These are phyloP conservation scores for Bradypus variegatus DNA, from an alignment of 2,797 vertebrate species.

Conservation along the genomic window DNA sequence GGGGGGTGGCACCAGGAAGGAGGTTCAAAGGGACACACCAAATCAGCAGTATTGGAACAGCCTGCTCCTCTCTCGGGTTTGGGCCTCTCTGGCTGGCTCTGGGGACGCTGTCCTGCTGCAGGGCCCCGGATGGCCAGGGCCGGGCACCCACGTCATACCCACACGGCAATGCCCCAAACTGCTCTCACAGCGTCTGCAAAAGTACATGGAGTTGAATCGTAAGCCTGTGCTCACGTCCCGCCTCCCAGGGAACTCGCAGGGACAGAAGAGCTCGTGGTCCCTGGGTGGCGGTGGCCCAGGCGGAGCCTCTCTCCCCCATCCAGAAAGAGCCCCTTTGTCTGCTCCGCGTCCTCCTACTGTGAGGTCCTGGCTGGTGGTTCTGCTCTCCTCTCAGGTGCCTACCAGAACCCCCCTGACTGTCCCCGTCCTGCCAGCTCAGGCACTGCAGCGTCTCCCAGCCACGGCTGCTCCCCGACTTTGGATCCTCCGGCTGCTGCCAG, in stretches of 20 bases:
- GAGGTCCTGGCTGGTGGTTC: not conserved
- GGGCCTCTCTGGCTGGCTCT: not conserved
- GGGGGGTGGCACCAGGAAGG: not conserved
- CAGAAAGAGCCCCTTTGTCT: not conserved
- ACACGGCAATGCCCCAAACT: not conserved
- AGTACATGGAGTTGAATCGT: not conserved
- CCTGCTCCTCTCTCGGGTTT: not conserved
- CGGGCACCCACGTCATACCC: too few species aligned
- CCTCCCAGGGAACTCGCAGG: not conserved
- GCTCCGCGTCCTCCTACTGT: not conserved
- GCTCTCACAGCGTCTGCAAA: not conserved
- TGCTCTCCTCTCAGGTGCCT: not conserved
- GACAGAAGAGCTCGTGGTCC: not conserved
- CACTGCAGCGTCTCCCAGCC: not conserved
- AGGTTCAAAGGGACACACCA: not conserved
- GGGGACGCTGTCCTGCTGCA: not conserved
- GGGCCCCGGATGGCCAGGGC: not conserved
- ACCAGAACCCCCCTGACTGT: accelerated
- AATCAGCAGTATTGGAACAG: not conserved
- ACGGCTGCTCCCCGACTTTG: not conserved
- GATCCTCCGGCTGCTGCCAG: not conserved
- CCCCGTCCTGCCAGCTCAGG: not conserved
- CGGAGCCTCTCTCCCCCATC: not conserved
- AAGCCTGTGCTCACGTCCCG: not conserved
- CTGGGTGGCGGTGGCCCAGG: not conserved